Evolutionary conservation across 1,140 invertebrate genomes (phyloP).

Genomic region (Saccostrea glomerata): DNA sequence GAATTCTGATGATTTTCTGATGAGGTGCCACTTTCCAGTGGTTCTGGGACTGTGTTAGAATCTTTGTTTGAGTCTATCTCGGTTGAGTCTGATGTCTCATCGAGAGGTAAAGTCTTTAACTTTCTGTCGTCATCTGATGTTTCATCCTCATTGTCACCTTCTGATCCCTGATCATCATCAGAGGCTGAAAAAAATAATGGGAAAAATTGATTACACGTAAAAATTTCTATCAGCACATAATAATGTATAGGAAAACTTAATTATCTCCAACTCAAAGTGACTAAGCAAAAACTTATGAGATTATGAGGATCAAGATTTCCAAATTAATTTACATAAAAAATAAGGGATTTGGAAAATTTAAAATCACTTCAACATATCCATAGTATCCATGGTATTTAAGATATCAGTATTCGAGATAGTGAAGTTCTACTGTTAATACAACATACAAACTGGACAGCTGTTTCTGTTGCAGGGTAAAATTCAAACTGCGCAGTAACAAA

Average conservation of each 20-base stretch:
- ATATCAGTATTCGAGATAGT: too few species aligned
- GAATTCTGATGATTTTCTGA: not conserved
- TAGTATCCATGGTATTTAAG: too few species aligned
- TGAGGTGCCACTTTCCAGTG: not conserved
- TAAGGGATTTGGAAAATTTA: too few species aligned
- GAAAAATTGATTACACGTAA: not conserved
- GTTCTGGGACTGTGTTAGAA: not conserved
- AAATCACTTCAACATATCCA: too few species aligned
- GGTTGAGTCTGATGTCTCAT: not conserved
- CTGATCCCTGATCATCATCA: conserved; percentile 35
- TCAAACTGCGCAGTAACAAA: not conserved
- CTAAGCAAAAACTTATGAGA: too few species aligned
- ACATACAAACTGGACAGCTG: too few species aligned
- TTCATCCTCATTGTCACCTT: conserved; percentile 41
- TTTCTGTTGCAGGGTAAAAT: not conserved
- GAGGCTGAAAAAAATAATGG: conserved; percentile 40
- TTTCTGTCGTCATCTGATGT: conserved; percentile 33
- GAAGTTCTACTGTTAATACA: too few species aligned
- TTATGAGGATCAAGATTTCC: too few species aligned
- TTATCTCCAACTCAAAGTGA: too few species aligned
- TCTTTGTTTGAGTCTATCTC: not conserved
- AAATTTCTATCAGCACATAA: not conserved
- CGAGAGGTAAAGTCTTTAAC: not conserved
- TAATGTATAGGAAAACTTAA: not conserved
- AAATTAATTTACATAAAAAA: too few species aligned